Evolutionary conservation across 2,888 invertebrate species (phyloP).

Genomic region (Drosophila mercatorum): DNA sequence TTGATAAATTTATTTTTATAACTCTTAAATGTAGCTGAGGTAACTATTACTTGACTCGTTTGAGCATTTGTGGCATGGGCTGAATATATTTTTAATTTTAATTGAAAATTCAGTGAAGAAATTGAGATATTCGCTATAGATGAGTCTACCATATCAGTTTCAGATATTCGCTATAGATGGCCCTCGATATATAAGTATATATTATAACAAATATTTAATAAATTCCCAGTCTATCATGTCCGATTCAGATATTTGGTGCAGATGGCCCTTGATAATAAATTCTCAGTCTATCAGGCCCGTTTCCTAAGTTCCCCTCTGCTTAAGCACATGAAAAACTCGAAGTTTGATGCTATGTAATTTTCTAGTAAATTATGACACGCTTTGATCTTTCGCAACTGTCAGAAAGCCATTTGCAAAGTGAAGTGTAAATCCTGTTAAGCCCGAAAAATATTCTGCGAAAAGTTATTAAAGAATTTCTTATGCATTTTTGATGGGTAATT

Average conservation of each 20-base stretch:
- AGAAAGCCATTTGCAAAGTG: background rate
- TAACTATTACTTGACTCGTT: background rate
- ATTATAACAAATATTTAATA: no score
- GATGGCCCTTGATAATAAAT: no score
- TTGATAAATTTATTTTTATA: background rate
- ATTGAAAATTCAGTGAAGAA: background rate
- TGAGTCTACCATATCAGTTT: background rate
- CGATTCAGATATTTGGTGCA: background rate
- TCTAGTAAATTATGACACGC: background rate
- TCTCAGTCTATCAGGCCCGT: no score
- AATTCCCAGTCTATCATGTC: background rate
- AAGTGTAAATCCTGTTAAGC: slow-evolving; percentile 7
- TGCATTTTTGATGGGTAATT: slow-evolving; percentile 26
- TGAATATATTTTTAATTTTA: background rate
- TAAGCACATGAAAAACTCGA: background rate
- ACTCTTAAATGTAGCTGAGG: background rate
- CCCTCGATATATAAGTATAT: no score
- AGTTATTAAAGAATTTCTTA: slow-evolving; percentile 7
- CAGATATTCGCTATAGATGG: background rate
- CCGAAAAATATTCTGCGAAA: slow-evolving; percentile 1
- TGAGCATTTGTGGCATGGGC: no score
- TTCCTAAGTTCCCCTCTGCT: background rate
- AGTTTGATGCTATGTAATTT: background rate
- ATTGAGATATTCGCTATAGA: no score
- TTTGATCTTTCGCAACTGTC: slow-evolving; percentile 1